Conservation (phyloP, 1,140 invertebrate genomes). For the Anoplolepis gracilipes region DNA sequence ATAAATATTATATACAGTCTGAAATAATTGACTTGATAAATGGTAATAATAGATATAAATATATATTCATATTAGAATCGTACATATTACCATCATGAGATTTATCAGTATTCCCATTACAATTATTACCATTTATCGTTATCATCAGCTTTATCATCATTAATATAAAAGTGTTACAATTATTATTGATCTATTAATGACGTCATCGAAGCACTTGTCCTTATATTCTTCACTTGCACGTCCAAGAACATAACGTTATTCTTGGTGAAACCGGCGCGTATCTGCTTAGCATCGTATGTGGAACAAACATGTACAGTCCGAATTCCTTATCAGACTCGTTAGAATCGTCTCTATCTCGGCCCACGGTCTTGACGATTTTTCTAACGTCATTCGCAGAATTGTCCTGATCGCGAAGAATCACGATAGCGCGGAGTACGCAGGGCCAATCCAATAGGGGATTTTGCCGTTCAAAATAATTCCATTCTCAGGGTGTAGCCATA, state of each 20-base stretch:
- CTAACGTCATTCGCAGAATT: slow-evolving; percentile 83
- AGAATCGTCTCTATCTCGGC: slow-evolving; percentile 82
- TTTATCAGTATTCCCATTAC: neutral
- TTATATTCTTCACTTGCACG: slow-evolving; percentile 84
- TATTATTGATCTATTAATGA: slow-evolving; percentile 20
- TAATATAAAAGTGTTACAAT: neutral
- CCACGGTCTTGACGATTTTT: slow-evolving; percentile 85
- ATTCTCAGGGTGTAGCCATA: slow-evolving; percentile 91
- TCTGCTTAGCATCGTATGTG: slow-evolving; percentile 89
- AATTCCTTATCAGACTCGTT: slow-evolving; percentile 86
- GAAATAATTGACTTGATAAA: too few relatives aligned
- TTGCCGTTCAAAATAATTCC: slow-evolving; percentile 90
- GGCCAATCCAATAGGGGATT: slow-evolving; percentile 90
- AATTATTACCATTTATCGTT: slow-evolving; percentile 24
- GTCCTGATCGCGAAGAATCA: slow-evolving; percentile 88
- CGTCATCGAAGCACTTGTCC: slow-evolving; percentile 66
- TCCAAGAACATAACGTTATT: slow-evolving; percentile 90
- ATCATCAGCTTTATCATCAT: neutral
- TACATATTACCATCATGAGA: neutral
- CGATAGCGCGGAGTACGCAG: slow-evolving; percentile 87
- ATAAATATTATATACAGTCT: too few relatives aligned
- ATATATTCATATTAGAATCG: neutral
- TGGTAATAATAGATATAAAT: slow-evolving; percentile 6
- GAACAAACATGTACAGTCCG: slow-evolving; percentile 90
- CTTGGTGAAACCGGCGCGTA: slow-evolving; percentile 88